phyloP scores from a whole-genome alignment of 2,888 invertebrate genomes.

The Herminia tarsipennalis region DNA sequence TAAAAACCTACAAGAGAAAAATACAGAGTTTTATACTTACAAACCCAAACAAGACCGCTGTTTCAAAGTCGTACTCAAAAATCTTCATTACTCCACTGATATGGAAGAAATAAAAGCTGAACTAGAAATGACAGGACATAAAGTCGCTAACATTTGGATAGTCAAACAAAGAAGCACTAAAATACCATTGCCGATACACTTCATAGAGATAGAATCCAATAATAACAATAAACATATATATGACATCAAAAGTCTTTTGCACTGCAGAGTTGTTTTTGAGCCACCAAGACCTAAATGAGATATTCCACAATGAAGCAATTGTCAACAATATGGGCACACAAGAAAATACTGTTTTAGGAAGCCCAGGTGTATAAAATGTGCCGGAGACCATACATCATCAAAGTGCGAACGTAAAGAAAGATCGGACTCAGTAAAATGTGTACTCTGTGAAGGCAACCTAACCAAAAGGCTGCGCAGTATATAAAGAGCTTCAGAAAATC shows the following conservation, averaged over 20 bases:
- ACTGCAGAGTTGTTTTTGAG: not conserved
- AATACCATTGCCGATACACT: not conserved
- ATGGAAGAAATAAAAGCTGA: conserved; percentile 19
- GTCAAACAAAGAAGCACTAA: not conserved
- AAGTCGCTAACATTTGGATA: too few species aligned
- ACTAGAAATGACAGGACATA: too few species aligned
- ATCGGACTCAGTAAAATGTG: not conserved
- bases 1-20: too few species aligned
- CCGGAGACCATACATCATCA: not conserved
- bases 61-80: too few species aligned
- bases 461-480: too few species aligned
- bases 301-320: not conserved
- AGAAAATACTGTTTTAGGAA: conserved; percentile 2
- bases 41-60: too few species aligned
- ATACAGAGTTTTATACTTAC: conserved; percentile 24
- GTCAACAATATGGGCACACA: too few species aligned
- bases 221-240: not conserved
- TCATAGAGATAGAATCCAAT: too few species aligned
- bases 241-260: not conserved
- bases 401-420: conserved; percentile 6
- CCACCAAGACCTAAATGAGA: not conserved
- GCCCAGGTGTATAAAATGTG: not conserved
- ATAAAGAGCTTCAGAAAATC: too few species aligned
- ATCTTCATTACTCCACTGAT: conserved; percentile 21
- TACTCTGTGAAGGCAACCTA: too few species aligned